Conservation (phyloP, 1,140 invertebrate genomes). For the Alviniconcha marisindica region DNA sequence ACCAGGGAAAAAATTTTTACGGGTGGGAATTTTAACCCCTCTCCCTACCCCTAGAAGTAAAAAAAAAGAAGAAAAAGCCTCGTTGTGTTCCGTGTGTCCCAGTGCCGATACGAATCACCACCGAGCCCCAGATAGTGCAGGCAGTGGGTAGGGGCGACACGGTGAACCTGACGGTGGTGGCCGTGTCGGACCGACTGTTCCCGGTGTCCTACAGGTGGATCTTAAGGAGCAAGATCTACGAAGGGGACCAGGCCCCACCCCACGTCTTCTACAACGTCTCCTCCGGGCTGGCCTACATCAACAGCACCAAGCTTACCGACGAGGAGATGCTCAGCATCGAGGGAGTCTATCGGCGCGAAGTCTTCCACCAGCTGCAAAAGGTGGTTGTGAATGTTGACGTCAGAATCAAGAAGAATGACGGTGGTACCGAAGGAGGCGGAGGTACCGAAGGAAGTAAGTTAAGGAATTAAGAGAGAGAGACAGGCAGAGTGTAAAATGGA, state of each 20-base stretch:
- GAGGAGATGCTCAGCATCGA: slow-evolving; percentile 20
- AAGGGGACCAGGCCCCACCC: background rate
- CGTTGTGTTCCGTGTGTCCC: background rate
- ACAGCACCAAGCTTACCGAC: slow-evolving; percentile 36
- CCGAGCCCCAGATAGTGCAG: slow-evolving; percentile 15
- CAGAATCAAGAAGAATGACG: too few species aligned
- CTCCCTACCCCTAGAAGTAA: too few species aligned
- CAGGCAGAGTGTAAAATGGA: too few species aligned
- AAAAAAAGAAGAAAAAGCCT: too few species aligned
- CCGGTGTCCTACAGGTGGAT: slow-evolving; percentile 28
- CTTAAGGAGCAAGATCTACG: slow-evolving; percentile 23
- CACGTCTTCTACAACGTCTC: background rate
- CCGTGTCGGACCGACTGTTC: slow-evolving; percentile 28
- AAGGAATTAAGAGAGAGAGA: too few species aligned
- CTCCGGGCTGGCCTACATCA: slow-evolving; percentile 28
- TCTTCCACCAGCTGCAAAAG: slow-evolving; percentile 7
- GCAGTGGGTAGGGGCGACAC: slow-evolving; percentile 30
- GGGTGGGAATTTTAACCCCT: too few species aligned
- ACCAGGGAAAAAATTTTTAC: background rate
- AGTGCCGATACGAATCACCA: slow-evolving; percentile 36
- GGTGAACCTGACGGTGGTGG: slow-evolving; percentile 27
- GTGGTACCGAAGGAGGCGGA: too few species aligned
- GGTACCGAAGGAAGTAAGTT: too few species aligned
- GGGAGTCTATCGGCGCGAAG: slow-evolving; percentile 22
- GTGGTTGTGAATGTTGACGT: slow-evolving; percentile 10